Evolutionary conservation across 37 sponge, comb jelly and placozoan species (phyloP).

Genomic region (Chondrilla cf. caribensis): DNA sequence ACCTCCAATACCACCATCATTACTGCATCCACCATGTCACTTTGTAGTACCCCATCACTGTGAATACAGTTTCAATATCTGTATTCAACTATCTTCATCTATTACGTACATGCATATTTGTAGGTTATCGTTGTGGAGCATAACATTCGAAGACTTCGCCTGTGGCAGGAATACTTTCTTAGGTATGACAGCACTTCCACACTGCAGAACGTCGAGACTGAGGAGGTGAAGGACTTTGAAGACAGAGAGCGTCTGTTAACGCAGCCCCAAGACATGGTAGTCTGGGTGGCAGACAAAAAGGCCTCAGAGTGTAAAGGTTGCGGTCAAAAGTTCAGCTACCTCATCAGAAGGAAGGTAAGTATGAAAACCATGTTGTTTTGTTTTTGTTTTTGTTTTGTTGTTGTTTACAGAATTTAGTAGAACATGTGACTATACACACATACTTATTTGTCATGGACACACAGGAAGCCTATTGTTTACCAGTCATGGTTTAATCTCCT

Average conservation of each 20-base stretch:
- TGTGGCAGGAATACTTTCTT: slow-evolving; percentile 96
- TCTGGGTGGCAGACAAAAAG: slow-evolving; percentile 85
- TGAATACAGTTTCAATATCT: not conserved
- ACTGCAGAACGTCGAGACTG: slow-evolving; percentile 10
- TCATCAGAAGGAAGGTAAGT: slow-evolving; percentile 52
- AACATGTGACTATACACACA: too few species aligned
- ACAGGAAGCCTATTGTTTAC: too few species aligned
- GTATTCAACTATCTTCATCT: not conserved
- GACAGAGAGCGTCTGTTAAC: not conserved
- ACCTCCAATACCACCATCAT: too few species aligned
- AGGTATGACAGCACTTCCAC: slow-evolving; percentile 71
- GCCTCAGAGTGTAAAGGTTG: slow-evolving; percentile 74
- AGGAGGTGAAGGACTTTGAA: not conserved
- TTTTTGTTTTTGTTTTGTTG: too few species aligned
- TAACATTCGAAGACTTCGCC: slow-evolving; percentile 71
- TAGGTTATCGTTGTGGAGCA: slow-evolving; percentile 44
- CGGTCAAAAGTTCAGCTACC: slow-evolving; percentile 62
- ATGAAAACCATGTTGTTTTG: too few species aligned
- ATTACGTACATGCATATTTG: too few species aligned
- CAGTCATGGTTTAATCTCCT: too few species aligned
- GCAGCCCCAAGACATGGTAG: slow-evolving; percentile 51
- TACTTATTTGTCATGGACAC: too few species aligned
- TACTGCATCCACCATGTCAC: not conserved
- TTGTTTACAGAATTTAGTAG: too few species aligned
- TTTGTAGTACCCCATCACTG: not conserved